phyloP scores from a whole-genome alignment of 2,888 invertebrate species.

The Alloscopus bannaensis region DNA sequence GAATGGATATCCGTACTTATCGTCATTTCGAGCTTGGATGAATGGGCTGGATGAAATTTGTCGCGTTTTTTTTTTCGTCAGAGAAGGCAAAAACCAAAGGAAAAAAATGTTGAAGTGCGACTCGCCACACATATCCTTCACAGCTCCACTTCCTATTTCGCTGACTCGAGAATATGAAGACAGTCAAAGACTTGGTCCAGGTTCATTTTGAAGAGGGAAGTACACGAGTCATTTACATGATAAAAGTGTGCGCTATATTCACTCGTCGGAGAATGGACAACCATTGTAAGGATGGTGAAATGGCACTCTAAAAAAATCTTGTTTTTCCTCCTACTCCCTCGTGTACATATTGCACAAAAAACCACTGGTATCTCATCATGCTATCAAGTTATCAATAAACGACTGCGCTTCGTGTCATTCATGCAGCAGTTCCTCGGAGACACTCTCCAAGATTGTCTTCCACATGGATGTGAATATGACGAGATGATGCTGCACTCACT shows the following conservation, averaged over 20 bases:
- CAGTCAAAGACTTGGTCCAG: neutral
- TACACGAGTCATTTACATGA: constrained; percentile 35
- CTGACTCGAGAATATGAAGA: no score
- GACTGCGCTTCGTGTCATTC: neutral
- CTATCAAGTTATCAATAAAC: no score
- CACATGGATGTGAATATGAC: no score
- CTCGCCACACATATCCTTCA: constrained; percentile 14
- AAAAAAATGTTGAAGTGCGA: constrained; percentile 28
- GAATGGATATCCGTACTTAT: constrained; percentile 36
- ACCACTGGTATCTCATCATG: no score
- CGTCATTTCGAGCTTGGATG: constrained; percentile 28
- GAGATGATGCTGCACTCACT: no score
- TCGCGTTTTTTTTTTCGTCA: constrained; percentile 11
- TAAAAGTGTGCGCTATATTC: constrained; percentile 13
- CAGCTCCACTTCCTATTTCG: neutral
- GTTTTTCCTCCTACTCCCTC: neutral
- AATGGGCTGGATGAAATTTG: constrained; percentile 14
- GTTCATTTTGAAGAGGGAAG: constrained; percentile 33
- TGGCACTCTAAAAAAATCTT: constrained; percentile 10
- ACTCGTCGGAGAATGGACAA: constrained; percentile 26
- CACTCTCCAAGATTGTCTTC: neutral
- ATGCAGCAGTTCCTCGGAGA: neutral
- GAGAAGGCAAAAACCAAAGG: constrained; percentile 13
- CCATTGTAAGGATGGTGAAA: neutral
- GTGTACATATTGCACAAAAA: neutral